phyloP scores from a whole-genome alignment of 2,888 invertebrate species.

The Dyspetes luteomarginatus region DNA sequence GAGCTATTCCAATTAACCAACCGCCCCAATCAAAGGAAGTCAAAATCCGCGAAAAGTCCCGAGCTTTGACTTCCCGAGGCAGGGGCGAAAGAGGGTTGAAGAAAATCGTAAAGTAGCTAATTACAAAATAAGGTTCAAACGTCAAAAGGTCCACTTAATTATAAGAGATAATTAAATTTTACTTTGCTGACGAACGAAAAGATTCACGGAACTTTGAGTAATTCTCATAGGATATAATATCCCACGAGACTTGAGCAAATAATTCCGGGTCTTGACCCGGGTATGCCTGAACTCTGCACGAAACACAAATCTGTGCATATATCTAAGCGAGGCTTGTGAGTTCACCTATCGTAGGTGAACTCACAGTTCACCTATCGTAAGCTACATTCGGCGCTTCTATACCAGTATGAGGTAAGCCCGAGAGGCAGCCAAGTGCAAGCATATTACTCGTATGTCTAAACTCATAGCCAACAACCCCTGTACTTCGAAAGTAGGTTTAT shows the following conservation, averaged over 20 bases:
- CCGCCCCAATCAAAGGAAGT: slow-evolving; percentile 36
- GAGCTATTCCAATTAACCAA: slow-evolving; percentile 23
- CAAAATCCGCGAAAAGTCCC: background rate
- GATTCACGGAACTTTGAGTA: background rate
- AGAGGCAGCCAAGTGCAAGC: background rate
- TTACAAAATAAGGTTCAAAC: slow-evolving; percentile 18
- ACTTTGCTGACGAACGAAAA: slow-evolving; percentile 1
- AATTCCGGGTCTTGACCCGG: too few relatives aligned
- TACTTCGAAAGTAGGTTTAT: slow-evolving; percentile 6
- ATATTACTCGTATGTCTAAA: background rate
- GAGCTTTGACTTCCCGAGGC: too few relatives aligned
- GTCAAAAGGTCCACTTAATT: slow-evolving; percentile 37
- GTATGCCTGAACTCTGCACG: too few relatives aligned
- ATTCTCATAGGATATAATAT: background rate
- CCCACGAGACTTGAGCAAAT: too few relatives aligned
- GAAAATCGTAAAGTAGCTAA: slow-evolving; percentile 22
- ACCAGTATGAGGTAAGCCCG: background rate
- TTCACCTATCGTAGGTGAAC: background rate
- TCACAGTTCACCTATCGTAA: too few relatives aligned
- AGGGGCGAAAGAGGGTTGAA: slow-evolving; percentile 3
- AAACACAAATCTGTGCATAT: too few relatives aligned
- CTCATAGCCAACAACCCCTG: background rate
- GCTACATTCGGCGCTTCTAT: background rate
- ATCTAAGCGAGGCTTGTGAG: background rate
- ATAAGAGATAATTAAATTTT: slow-evolving; percentile 24